phyloP scores from a whole-genome alignment of 2,113 vertebrate genomes.

The Triplophysa siluroides region DNA sequence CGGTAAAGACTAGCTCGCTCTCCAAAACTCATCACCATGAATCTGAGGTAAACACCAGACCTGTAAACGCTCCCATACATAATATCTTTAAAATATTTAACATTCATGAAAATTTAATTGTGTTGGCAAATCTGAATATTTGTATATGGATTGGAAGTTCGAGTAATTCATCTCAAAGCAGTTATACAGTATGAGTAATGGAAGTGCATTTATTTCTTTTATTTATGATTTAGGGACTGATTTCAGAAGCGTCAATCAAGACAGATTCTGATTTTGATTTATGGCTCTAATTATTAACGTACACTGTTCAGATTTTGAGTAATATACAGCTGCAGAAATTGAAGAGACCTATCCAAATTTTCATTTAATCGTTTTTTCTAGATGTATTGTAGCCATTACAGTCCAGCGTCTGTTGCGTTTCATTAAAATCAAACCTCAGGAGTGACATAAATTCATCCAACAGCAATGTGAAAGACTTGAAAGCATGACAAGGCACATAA shows the following conservation, averaged over 20 bases:
- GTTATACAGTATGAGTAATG: conserved; percentile 37
- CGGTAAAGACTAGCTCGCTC: conserved; percentile 35
- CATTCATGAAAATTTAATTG: conserved; percentile 23
- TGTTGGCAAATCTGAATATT: conserved; percentile 13
- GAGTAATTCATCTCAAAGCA: not conserved
- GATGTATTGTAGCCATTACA: too few species aligned
- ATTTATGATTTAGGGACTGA: not conserved
- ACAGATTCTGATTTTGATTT: conserved; percentile 28
- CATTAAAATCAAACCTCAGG: too few species aligned
- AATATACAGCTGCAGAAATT: not conserved
- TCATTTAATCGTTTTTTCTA: too few species aligned
- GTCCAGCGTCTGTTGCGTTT: too few species aligned
- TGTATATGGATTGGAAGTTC: conserved; percentile 31
- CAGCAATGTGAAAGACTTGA: too few species aligned
- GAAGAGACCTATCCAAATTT: conserved; percentile 4
- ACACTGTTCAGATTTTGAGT: conserved; percentile 26
- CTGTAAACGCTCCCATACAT: conserved; percentile 10
- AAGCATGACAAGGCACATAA: too few species aligned
- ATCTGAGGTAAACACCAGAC: conserved; percentile 4
- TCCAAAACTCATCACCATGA: conserved; percentile 17
- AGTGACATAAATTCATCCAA: too few species aligned
- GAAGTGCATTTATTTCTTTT: conserved; percentile 12
- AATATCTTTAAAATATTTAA: conserved; percentile 23
- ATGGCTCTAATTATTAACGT: conserved; percentile 21
- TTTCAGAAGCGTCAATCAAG: conserved; percentile 18